Percentiles rank a stretch among this genome's conserved stretches.
Evolutionary conservation across 2,888 invertebrate species (phyloP).

Genomic region (Agriotes lineatus): DNA sequence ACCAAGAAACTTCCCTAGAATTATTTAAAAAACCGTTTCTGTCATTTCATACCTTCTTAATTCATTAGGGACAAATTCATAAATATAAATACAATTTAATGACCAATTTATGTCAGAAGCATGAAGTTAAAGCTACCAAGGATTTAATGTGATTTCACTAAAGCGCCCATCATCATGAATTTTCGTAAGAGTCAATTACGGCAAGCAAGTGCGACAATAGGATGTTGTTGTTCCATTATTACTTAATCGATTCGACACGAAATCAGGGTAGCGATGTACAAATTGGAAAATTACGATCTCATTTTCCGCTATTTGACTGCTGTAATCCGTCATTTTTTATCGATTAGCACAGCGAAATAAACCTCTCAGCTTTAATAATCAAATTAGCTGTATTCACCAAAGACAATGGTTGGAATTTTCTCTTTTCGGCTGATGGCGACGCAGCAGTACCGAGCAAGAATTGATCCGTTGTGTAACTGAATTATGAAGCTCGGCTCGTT

Average conservation of each 20-base stretch:
- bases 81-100: no score
- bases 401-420: constrained; percentile 26
- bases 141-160: no score
- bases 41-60: no score
- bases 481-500: constrained; percentile 58
- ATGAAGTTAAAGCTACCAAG: no score
- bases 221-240: constrained; percentile 14
- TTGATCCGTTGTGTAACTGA: constrained; percentile 56
- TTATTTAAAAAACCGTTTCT: no score
- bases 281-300: no score
- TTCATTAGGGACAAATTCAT: no score
- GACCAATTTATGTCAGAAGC: no score
- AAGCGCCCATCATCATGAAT: not conserved
- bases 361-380: constrained; percentile 24
- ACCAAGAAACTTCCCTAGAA: no score
- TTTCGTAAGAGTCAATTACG: not conserved
- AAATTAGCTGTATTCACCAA: constrained; percentile 17
- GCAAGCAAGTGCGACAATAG: not conserved
- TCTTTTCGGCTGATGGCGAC: constrained; percentile 19
- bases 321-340: constrained; percentile 14
- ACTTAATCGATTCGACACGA: constrained; percentile 26
- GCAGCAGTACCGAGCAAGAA: constrained; percentile 39
- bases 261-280: no score
- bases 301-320: no score
- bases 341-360: constrained; percentile 8